Conservation (phyloP, 1,140 invertebrate species). For the Brachionus calyciflorus region DNA sequence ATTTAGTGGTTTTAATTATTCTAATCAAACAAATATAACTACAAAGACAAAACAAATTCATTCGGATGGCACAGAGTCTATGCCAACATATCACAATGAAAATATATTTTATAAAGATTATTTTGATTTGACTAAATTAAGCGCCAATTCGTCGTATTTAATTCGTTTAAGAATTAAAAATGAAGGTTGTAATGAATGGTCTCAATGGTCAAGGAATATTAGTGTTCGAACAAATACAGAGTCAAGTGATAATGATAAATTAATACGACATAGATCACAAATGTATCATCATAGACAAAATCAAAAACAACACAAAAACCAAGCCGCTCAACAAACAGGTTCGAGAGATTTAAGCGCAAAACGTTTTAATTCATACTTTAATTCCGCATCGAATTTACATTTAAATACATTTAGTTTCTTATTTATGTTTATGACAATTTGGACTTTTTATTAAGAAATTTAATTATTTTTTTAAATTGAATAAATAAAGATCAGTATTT, state of each 20-base stretch:
- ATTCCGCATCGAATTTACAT: neutral
- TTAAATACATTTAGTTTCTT: neutral
- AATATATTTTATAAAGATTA: conserved; percentile 26
- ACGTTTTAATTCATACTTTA: conserved; percentile 19
- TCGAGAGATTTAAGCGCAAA: conserved; percentile 26
- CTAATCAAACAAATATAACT: conserved; percentile 3
- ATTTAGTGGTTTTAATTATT: neutral
- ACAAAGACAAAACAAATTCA: conserved; percentile 18
- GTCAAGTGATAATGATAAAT: conserved; percentile 7
- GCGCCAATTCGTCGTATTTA: conserved; percentile 5
- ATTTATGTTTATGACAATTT: neutral
- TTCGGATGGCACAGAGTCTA: neutral
- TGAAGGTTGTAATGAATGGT: conserved; percentile 20
- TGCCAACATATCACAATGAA: conserved; percentile 35
- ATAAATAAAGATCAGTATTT: too few relatives aligned
- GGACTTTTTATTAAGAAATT: neutral
- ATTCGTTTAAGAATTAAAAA: conserved; percentile 29
- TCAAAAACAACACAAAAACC: conserved; percentile 17
- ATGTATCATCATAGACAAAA: conserved; percentile 32
- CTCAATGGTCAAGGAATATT: conserved; percentile 33
- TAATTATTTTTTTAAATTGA: neutral
- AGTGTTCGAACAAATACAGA: conserved; percentile 17
- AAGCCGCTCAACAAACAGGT: conserved; percentile 22
- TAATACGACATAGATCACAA: conserved; percentile 25
- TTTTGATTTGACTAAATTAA: conserved; percentile 36